These are phyloP conservation scores for Agonopterix arenella DNA, from an alignment of 2,888 invertebrate species.

Conservation along the genomic window DNA sequence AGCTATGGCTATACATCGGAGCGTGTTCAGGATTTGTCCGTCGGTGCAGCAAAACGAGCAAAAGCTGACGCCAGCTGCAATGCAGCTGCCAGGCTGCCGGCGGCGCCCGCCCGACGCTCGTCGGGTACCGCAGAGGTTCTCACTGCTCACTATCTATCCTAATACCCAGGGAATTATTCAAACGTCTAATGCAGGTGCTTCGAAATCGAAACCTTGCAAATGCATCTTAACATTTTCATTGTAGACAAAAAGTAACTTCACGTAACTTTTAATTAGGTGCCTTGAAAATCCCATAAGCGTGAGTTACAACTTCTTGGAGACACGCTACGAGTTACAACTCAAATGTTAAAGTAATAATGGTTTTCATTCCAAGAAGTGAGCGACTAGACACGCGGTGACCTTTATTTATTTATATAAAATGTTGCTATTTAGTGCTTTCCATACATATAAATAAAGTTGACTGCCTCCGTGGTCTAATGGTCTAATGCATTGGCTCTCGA, in stretches of 20 bases:
- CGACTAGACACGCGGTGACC: neutral
- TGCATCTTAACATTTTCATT: too few relatives aligned
- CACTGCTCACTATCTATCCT: too few relatives aligned
- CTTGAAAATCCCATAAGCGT: neutral
- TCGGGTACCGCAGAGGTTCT: neutral
- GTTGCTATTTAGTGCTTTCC: too few relatives aligned
- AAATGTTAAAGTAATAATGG: constrained; percentile 1
- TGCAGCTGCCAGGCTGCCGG: constrained; percentile 52
- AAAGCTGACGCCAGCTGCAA: constrained; percentile 63
- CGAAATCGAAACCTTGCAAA: too few relatives aligned
- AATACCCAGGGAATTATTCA: too few relatives aligned
- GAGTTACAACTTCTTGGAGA: neutral
- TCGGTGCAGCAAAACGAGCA: constrained; percentile 58
- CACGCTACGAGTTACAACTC: constrained; percentile 1
- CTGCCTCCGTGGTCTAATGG: too few relatives aligned
- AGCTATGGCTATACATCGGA: constrained; percentile 12
- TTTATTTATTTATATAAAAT: too few relatives aligned
- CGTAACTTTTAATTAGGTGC: neutral
- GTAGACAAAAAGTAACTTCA: neutral
- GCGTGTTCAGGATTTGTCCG: constrained; percentile 24
- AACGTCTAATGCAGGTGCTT: too few relatives aligned
- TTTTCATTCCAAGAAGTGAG: neutral
- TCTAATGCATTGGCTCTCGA: too few relatives aligned
- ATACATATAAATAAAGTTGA: too few relatives aligned
- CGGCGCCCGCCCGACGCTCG: constrained; percentile 10